These are phyloP conservation scores for Drosophila anomelani DNA, from an alignment of 2,888 invertebrate genomes.

Conservation along the genomic window DNA sequence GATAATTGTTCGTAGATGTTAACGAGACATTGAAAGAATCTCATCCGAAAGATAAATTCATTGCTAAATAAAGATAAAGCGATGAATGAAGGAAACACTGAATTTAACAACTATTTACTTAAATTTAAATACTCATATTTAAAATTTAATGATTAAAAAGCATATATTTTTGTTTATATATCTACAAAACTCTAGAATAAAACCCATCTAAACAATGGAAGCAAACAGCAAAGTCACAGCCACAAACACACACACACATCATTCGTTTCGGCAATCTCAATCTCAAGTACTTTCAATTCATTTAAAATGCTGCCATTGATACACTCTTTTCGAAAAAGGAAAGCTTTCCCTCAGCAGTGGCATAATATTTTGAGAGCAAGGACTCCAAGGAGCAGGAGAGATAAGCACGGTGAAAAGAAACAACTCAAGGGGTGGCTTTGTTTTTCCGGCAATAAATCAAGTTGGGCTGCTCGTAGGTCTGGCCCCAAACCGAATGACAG, in stretches of 20 bases:
- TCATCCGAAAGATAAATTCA: not conserved
- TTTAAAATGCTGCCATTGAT: constrained; percentile 56
- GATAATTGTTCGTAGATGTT: constrained; percentile 31
- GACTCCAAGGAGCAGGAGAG: constrained; percentile 13
- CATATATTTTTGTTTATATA: not conserved
- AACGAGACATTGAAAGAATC: constrained; percentile 31
- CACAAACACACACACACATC: constrained; percentile 50
- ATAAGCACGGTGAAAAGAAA: constrained; percentile 24
- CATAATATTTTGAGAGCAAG: constrained; percentile 61
- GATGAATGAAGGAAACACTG: not conserved
- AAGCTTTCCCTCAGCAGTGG: constrained; percentile 55
- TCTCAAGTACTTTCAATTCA: constrained; percentile 53
- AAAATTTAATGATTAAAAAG: not conserved
- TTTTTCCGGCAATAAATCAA: constrained; percentile 75
- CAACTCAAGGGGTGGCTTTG: constrained; percentile 67
- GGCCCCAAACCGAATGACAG: constrained; percentile 70
- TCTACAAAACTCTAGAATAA: not conserved
- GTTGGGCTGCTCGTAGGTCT: constrained; percentile 56
- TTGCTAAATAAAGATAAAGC: not conserved
- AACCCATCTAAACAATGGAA: constrained; percentile 8
- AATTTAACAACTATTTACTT: not conserved
- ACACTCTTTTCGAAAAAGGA: constrained; percentile 50
- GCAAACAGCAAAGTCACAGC: constrained; percentile 30
- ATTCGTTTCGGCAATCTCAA: constrained; percentile 49
- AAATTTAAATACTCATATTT: not conserved